Evolutionary conservation across 2,797 vertebrate species (phyloP), one percentile per base, ranked within the genome.

Genomic region (Graptemys geographica): DNA sequence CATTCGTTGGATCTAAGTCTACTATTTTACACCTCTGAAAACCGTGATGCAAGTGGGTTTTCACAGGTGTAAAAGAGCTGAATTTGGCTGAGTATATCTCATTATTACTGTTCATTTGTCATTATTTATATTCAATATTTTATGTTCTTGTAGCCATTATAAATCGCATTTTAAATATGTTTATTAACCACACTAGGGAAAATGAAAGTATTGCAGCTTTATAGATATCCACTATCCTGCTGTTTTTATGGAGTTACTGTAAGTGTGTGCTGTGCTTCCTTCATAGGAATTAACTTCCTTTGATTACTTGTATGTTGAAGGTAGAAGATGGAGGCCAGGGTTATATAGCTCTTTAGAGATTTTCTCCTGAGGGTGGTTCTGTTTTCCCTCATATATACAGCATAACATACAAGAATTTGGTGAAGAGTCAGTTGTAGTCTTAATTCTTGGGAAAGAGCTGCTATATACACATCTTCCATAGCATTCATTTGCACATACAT

Each of bases 11-110:
- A 95, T 56, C 27, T 89, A 51, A 56, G 13, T 25, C 94, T 88
- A 90, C 90, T 84, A 89, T 86, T 90, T 88, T 80, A 84, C 88
- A 6, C 37, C 37, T 41, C 56, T 84, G 82, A 94, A 94, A 94
- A 0, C 19, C 82, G 15, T 25, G 33, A 92, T 86, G 90, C 85
- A 21, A 81, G 5, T 41, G 47, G 11, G 18, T 31, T 62, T 62
- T 62, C 31, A 62, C 28, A 62, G 59, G 6, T 62, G 31, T 56
- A 69, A 92, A 92, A 79, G 1, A 11, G 18, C 11, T 88, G 65
- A 90, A 82, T 49, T 85, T 49, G 3, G 78, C 90, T 87, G 94
- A 83, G 3, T 11, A 37, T 37, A 33, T 84, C 84, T 78, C 12
- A 12, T 84, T 80, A 62, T 19, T 57, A 11, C 28, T 33, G 59